These are phyloP conservation scores for Dendronephthya gigantea DNA, from an alignment of 64 coral and sea anemone species.

Conservation along the genomic window DNA sequence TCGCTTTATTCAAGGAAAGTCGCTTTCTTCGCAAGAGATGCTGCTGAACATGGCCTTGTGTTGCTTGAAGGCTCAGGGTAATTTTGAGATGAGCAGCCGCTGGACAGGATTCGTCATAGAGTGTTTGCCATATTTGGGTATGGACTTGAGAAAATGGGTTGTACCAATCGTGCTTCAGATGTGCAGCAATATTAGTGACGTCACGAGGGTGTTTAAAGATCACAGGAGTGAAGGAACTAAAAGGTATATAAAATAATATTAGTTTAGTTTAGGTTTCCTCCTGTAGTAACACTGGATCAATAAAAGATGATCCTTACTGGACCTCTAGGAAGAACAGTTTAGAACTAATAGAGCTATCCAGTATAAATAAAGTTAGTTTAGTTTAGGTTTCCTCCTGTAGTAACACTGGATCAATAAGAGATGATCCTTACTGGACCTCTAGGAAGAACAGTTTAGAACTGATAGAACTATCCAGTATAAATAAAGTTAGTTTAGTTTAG, in stretches of 20 bases:
- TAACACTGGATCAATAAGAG: too few species aligned
- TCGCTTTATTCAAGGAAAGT: not conserved
- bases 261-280: too few species aligned
- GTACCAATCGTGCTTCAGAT: conserved; percentile 67
- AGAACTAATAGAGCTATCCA: too few species aligned
- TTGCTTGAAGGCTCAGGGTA: conserved; percentile 57
- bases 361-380: too few species aligned
- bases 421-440: too few species aligned
- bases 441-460: too few species aligned
- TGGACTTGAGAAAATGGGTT: conserved; percentile 60
- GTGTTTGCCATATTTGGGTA: conserved; percentile 76
- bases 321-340: too few species aligned
- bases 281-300: too few species aligned
- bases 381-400: too few species aligned
- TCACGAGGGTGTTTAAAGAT: conserved; percentile 42
- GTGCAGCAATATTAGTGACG: conserved; percentile 46
- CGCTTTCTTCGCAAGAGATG: conserved; percentile 48
- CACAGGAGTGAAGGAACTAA: not conserved
- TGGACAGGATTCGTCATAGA: conserved; percentile 82
- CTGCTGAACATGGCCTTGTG: conserved; percentile 57
- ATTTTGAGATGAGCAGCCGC: conserved; percentile 65
- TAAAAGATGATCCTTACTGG: too few species aligned
- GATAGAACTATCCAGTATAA: too few species aligned
- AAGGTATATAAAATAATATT: not conserved
- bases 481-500: too few species aligned